These are phyloP conservation scores for Phylloscopus whistleri DNA, from an alignment of 2,113 vertebrate species.

Conservation along the genomic window DNA sequence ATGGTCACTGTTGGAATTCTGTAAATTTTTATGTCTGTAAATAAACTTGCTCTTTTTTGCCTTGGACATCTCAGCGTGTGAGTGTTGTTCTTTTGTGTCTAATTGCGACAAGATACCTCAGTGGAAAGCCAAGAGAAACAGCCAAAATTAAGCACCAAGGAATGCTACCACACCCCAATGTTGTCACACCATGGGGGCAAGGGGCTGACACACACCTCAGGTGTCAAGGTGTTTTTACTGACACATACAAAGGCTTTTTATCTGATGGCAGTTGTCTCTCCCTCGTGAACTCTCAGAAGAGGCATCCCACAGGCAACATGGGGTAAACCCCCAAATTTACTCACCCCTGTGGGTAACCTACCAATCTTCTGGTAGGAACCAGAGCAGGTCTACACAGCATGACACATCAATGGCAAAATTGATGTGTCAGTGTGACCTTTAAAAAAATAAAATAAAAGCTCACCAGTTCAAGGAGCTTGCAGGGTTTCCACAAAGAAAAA, in stretches of 20 bases:
- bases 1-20: no score
- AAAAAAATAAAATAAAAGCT: neutral
- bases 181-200: rapidly evolving
- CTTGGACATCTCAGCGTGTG: no score
- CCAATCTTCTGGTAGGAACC: neutral
- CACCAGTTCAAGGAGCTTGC: neutral
- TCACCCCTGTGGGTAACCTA: no score
- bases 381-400: rapidly evolving
- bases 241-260: neutral
- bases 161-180: neutral
- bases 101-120: neutral
- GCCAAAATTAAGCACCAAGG: neutral
- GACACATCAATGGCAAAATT: neutral
- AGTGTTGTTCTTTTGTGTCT: no score
- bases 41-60: no score
- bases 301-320: rapidly evolving
- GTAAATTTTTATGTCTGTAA: no score
- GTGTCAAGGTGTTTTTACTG: neutral
- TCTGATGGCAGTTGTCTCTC: rapidly evolving
- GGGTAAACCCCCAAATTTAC: neutral
- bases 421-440: neutral
- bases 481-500: neutral
- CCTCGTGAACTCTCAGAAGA: neutral
- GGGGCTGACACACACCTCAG: neutral
- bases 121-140: neutral